Conservation (phyloP, 2,888 invertebrate genomes). For the Polylopha cassiicola region DNA sequence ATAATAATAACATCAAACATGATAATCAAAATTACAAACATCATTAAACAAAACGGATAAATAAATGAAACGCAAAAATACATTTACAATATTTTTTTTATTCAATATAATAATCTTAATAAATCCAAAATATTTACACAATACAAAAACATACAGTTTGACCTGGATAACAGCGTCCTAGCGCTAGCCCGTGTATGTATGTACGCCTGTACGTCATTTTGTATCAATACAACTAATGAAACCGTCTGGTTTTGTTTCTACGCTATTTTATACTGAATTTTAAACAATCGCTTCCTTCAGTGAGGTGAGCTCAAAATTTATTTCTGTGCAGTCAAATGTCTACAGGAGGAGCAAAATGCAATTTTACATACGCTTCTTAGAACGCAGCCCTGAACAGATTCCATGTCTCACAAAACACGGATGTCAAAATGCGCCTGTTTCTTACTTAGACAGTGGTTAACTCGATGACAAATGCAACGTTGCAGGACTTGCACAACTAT, state of each 20-base stretch:
- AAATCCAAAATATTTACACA: slow-evolving; percentile 78
- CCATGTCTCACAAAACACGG: too few relatives aligned
- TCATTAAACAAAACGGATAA: background rate
- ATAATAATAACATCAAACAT: slow-evolving; percentile 13
- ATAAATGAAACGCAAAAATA: slow-evolving; percentile 49
- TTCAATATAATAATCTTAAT: slow-evolving; percentile 79
- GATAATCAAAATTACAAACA: slow-evolving; percentile 6
- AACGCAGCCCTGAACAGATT: too few relatives aligned
- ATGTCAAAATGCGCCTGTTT: too few relatives aligned
- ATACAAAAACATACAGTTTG: slow-evolving; percentile 76
- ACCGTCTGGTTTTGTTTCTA: slow-evolving; percentile 6
- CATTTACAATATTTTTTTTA: slow-evolving; percentile 76
- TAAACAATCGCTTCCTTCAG: slow-evolving; percentile 14
- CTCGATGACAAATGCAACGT: too few relatives aligned
- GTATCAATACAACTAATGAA: slow-evolving; percentile 4
- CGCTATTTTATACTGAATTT: slow-evolving; percentile 17
- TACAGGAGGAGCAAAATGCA: too few relatives aligned
- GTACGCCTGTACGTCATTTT: background rate
- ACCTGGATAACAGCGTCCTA: slow-evolving; percentile 59
- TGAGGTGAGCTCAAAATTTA: too few relatives aligned
- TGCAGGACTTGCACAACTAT: too few relatives aligned
- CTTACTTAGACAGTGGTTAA: too few relatives aligned
- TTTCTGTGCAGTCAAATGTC: too few relatives aligned
- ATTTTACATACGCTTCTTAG: too few relatives aligned
- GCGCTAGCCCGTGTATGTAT: slow-evolving; percentile 29